Evolutionary conservation across 2,113 vertebrate genomes (phyloP).

Genomic region (Strigops habroptila): DNA sequence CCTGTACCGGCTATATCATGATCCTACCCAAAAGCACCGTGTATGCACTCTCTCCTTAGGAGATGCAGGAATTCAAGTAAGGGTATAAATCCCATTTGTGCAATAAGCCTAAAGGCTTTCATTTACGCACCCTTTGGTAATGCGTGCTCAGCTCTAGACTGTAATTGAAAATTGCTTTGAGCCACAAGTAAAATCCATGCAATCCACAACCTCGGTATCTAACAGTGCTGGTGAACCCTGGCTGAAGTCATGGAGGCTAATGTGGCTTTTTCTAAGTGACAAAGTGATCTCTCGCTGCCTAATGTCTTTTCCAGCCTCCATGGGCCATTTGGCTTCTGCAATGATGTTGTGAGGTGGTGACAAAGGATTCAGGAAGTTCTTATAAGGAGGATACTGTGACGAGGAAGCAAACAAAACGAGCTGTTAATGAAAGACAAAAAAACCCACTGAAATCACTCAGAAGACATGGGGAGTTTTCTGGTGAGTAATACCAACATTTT

Average conservation of each 20-base stretch:
- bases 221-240: background rate
- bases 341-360: background rate
- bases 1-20: rapidly evolving
- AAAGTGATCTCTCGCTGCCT: background rate
- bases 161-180: conserved; percentile 27
- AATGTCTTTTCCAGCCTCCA: conserved; percentile 28
- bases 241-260: background rate
- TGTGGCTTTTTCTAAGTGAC: background rate
- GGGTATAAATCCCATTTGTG: background rate
- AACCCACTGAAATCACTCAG: background rate
- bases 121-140: background rate
- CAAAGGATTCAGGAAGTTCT: conserved; percentile 47
- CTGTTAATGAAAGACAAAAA: conserved; percentile 31
- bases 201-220: background rate
- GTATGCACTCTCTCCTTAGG: background rate
- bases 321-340: background rate
- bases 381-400: background rate
- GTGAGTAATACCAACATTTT: conserved; percentile 48
- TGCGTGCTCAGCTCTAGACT: background rate
- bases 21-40: background rate
- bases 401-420: conserved; percentile 25
- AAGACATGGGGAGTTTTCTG: conserved; percentile 36
- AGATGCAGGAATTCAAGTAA: background rate
- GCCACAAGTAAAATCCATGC: conserved; percentile 5
- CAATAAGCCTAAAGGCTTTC: background rate